phyloP scores from a whole-genome alignment of 2,797 vertebrate genomes.

The Liasis olivaceus region DNA sequence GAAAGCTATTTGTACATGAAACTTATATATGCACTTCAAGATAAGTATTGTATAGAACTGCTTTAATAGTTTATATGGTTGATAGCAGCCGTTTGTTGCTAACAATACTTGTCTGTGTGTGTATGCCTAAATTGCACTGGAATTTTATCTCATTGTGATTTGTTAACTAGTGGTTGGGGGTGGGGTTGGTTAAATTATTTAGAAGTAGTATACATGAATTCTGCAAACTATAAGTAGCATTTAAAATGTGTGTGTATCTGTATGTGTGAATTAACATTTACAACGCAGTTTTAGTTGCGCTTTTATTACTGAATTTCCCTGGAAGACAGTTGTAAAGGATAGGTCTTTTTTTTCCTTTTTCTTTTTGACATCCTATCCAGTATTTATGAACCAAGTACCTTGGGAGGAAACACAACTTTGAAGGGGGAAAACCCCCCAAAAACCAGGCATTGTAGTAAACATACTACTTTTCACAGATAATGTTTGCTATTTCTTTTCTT shows the following conservation, averaged over 20 bases:
- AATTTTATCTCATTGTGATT: background rate
- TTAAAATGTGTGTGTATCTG: no score
- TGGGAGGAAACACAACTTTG: background rate
- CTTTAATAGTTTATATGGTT: background rate
- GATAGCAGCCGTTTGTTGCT: background rate
- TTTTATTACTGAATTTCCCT: background rate
- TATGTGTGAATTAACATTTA: background rate
- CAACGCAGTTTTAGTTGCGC: background rate
- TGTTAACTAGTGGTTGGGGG: background rate
- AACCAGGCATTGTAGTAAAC: background rate
- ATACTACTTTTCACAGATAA: slow-evolving; percentile 38
- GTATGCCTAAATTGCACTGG: background rate
- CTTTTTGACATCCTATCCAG: background rate
- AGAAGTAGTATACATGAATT: background rate
- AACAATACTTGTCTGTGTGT: background rate
- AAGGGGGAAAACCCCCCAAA: background rate
- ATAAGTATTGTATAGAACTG: background rate
- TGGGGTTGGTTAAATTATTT: slow-evolving; percentile 16
- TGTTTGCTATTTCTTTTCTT: slow-evolving; percentile 63
- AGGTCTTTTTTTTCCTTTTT: background rate
- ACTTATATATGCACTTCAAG: background rate
- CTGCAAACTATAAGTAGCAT: background rate
- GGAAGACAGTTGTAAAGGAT: background rate
- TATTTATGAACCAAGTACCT: background rate
- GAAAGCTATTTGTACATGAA: background rate